Base-by-base conservation (phyloP, 2,888 invertebrate species). In the Pyrochroa serraticornis region DNA sequence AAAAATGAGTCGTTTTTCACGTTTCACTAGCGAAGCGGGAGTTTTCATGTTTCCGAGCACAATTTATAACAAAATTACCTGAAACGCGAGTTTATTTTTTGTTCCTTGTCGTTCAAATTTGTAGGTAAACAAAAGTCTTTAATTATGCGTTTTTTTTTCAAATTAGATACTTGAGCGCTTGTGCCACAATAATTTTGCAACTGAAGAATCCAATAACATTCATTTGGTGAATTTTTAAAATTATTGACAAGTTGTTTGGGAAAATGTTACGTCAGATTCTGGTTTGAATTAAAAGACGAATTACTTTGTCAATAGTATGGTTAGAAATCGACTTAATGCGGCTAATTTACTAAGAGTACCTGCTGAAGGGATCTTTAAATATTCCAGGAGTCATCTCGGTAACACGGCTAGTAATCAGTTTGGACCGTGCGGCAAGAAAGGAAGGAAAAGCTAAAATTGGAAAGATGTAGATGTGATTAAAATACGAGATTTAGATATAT, bases 391-490 rank as follows among this genome's bases (percentile, higher is more conserved):
- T 52, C 48, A 54, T 57, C 60, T 35, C 55, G 9, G 13, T 31
- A 38, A 42, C 33, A 38, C 42, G 38, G 32, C 39, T 12, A 30
- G 54, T 54, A 54, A 54, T 46, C 54, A 54, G 54, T 31, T 34
- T 35, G 36, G 46, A 34, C 42, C 47, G 47, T 51, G 43, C 43
- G 43, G 37, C 51, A 57, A 57, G 56, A 64, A 66, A 41, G 54
- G 41, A 45, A 57, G 53, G 56, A 47, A 57, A 62, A 34, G 47
- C 33, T 49, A 38, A 55, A 65, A 64, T 64, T 64, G 58, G 62
- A 64, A 65, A 61, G 60, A 62, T 60, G 61, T 47, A 62, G 64
- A 65, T 65, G 65, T 65, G 67, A 65, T 64, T 64, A 64, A 65
- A 67, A 64, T 67, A 55, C 63, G 55, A 59, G 59, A 65, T 66